Conservation (phyloP, 2,888 invertebrate species). For the Aphodius granarius region DNA sequence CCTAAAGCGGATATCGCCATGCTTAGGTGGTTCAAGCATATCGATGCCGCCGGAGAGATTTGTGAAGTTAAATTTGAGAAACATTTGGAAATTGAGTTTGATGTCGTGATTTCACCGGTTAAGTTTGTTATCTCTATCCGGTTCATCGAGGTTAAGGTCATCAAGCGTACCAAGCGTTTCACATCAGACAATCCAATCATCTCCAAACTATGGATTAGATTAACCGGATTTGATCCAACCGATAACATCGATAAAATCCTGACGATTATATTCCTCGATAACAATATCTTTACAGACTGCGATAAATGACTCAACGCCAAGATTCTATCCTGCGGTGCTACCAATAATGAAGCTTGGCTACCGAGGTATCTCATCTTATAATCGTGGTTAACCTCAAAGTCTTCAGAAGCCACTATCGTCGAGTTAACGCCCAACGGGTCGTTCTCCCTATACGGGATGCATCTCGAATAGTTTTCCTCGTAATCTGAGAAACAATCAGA, state of each 20-base stretch:
- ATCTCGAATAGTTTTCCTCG: constrained; percentile 12
- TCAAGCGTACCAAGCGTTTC: constrained; percentile 57
- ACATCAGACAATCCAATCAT: constrained; percentile 59
- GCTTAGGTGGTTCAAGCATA: constrained; percentile 49
- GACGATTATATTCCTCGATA: constrained; percentile 60
- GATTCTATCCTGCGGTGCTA: constrained; percentile 55
- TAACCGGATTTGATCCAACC: constrained; percentile 43
- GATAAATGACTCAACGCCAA: constrained; percentile 58
- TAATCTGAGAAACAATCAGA: neutral
- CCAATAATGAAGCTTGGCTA: constrained; percentile 57
- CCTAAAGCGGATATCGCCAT: constrained; percentile 58
- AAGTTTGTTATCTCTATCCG: constrained; percentile 53
- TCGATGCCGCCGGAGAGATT: constrained; percentile 44
- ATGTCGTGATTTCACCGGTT: constrained; percentile 31
- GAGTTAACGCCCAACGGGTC: constrained; percentile 60
- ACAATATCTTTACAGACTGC: constrained; percentile 57
- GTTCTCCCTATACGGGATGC: constrained; percentile 49
- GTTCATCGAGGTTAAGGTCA: constrained; percentile 62
- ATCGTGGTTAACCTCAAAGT: constrained; percentile 41
- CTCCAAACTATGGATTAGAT: constrained; percentile 47
- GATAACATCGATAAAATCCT: constrained; percentile 56
- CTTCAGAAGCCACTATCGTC: constrained; percentile 49
- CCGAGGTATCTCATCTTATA: constrained; percentile 51
- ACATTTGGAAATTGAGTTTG: constrained; percentile 39
- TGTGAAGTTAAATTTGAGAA: constrained; percentile 44